A percentile compares a stretch with the other conserved stretches of the same genome.
These are phyloP conservation scores for Sarotherodon lohbergeri DNA, from an alignment of 2,113 vertebrate species.

Conservation along the genomic window DNA sequence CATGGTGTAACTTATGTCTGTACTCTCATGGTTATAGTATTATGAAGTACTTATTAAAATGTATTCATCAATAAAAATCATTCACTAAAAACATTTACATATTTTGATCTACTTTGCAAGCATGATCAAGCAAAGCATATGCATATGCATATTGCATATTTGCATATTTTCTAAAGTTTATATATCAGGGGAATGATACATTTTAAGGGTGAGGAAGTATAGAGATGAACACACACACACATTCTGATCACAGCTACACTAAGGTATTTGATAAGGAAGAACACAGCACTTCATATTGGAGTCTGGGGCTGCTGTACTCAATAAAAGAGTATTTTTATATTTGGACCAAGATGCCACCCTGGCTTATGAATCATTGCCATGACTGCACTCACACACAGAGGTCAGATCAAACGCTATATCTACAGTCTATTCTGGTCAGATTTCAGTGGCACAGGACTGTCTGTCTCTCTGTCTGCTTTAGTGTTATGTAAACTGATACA, in stretches of 20 bases:
- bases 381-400: neutral
- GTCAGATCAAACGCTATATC: neutral
- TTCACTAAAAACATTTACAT: neutral
- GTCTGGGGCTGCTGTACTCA: neutral
- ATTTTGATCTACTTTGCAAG: neutral
- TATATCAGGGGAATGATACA: neutral
- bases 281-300: neutral
- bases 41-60: neutral
- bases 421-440: slow-evolving; percentile 19
- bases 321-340: neutral
- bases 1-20: neutral
- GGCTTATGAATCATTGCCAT: neutral
- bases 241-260: neutral
- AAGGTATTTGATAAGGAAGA: neutral
- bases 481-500: slow-evolving; percentile 25
- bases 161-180: neutral
- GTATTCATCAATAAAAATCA: neutral
- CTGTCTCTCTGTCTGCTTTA: neutral
- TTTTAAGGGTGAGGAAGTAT: neutral
- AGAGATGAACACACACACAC: neutral
- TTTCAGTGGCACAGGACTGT: slow-evolving; percentile 3
- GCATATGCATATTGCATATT: neutral
- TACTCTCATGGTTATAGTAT: neutral
- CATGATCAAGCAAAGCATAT: neutral
- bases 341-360: neutral